Base-by-base conservation (phyloP, 1,140 invertebrate genomes). In the Hypsibius dujardini region DNA sequence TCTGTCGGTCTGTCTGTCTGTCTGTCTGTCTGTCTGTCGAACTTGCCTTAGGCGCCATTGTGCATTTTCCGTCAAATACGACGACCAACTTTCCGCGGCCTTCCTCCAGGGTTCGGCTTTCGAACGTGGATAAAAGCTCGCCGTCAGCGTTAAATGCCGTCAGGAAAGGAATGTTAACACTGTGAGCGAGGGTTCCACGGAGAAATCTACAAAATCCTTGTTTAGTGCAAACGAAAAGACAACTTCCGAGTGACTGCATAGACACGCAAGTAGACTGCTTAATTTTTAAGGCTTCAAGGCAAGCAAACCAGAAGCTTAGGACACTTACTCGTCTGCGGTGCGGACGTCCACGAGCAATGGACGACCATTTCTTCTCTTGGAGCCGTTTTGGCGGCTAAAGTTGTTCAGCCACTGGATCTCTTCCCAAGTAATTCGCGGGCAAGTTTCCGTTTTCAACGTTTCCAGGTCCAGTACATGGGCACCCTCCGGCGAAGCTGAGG, bases 361-460 rank as follows among this genome's bases (percentile, higher is more conserved):
- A 82, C 82, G 74, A 80, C 84, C 74, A 79, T 81, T 79, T 84
- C 83, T 77, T 47, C 73, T 74, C 72, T 79, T 59, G 72, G 74
- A 80, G 75, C 28, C 81, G 73, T 70, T 78, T 79, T n/a, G 77
- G 75, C 1, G 40, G n/a, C 47, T 70, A 71, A 40, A 42, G n/a
- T n/a, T n/a, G 3, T 86, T 79, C 60, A 94, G 77, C 59, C 87
- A 82, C 69, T 90, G 81, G 75, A 94, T 85, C 80, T 95, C 91
- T 70, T 87, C 86, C 14, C 87, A 85, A 75, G 88, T 92, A 71
- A 95, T 90, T 62, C 90, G 83, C 1, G 90, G 87, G 77, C 85
- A 87, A 73, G 85, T 84, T 80, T 91, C 89, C 1, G 79, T 76
- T 75, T 87, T 86, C 70, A 91, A 77, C 46, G 85, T 84, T 47